phyloP scores from a whole-genome alignment of 2,113 vertebrate genomes.

The Cyprinodon variegatus region DNA sequence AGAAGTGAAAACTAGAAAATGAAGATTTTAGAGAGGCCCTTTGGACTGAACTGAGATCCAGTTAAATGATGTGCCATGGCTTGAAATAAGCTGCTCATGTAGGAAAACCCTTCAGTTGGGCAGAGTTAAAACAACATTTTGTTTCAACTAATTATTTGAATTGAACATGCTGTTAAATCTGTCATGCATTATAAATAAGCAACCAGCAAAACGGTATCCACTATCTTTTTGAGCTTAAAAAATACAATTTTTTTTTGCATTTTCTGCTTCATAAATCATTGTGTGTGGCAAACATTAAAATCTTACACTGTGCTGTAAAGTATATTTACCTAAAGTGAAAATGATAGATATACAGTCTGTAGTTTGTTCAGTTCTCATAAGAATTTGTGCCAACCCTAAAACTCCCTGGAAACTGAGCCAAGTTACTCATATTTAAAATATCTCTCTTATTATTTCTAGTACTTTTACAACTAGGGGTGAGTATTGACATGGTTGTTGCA shows the following conservation, averaged over 20 bases:
- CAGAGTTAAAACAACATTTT: not conserved
- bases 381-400: not conserved
- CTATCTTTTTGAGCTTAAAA: not conserved
- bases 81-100: no score
- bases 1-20: no score
- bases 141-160: no score
- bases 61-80: no score
- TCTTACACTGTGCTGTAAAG: no score
- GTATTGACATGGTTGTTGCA: no score
- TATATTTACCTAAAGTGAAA: no score
- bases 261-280: no score
- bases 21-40: no score
- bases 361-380: not conserved
- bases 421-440: not conserved
- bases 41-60: no score
- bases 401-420: not conserved
- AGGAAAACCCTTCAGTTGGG: no score
- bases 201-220: not conserved
- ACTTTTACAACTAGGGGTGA: not conserved
- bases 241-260: not conserved
- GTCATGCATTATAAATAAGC: not conserved
- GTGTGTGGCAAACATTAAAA: not conserved
- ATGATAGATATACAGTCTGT: no score
- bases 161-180: not conserved
- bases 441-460: not conserved